Percentiles rank a stretch among this genome's conserved stretches.
These are phyloP conservation scores for Alcedo atthis DNA, from an alignment of 2,797 vertebrate species.

Conservation along the genomic window DNA sequence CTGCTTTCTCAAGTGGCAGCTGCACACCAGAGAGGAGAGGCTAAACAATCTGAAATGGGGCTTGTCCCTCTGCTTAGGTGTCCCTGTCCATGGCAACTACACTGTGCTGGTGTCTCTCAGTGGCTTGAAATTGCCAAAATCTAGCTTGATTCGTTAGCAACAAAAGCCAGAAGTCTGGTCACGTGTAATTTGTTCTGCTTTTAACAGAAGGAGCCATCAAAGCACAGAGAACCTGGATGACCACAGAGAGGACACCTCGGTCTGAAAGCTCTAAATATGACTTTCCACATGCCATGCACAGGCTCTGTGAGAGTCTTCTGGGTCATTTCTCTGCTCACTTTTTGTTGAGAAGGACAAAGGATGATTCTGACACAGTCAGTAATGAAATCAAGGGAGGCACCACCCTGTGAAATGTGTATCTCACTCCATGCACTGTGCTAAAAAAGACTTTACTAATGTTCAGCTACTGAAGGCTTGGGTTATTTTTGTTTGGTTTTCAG, in stretches of 20 bases:
- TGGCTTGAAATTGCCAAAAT: neutral
- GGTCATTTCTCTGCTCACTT: neutral
- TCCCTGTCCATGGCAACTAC: neutral
- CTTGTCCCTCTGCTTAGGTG: neutral
- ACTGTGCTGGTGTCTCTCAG: neutral
- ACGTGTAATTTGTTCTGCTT: neutral
- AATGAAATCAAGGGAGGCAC: neutral
- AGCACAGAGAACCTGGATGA: constrained; percentile 25
- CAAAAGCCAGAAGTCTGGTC: neutral
- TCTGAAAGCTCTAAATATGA: constrained; percentile 19
- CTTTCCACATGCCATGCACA: neutral
- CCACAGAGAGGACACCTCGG: neutral
- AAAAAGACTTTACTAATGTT: neutral
- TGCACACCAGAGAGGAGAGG: neutral
- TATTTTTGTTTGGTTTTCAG: neutral
- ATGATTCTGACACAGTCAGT: neutral
- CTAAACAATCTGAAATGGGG: neutral
- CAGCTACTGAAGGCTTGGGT: neutral
- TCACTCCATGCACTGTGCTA: neutral
- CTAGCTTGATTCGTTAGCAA: neutral
- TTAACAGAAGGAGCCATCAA: constrained; percentile 49
- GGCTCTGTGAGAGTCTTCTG: neutral
- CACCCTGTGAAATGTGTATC: neutral
- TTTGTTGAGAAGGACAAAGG: neutral
- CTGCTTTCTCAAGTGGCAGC: neutral